Conservation (phyloP, 2,797 vertebrate genomes). For the Sus cebifrons region DNA sequence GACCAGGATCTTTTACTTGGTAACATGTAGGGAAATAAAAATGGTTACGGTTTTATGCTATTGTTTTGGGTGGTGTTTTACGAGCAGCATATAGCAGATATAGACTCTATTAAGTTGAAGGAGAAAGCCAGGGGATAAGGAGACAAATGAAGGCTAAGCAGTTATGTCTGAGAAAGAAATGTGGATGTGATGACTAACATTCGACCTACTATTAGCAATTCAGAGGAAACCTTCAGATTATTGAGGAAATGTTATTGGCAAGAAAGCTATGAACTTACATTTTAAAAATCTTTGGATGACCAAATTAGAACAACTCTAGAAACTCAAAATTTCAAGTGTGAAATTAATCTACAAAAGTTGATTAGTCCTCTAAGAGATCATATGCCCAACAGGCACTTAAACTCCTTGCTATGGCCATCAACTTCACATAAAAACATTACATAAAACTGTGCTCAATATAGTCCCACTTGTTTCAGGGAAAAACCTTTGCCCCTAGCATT, state of each 20-base stretch:
- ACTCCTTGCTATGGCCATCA: not conserved
- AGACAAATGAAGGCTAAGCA: not conserved
- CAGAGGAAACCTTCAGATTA: not conserved
- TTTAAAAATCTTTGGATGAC: not conserved
- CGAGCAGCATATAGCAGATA: not conserved
- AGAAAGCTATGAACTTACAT: not conserved
- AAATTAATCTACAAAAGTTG: not conserved
- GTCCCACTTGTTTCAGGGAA: too few species aligned
- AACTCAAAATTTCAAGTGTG: not conserved
- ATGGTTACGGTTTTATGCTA: not conserved
- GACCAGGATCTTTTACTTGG: not conserved
- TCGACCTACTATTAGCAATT: not conserved
- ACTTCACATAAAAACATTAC: not conserved
- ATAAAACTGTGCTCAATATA: not conserved
- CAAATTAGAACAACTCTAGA: not conserved
- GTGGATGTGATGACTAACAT: not conserved
- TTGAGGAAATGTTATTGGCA: not conserved
- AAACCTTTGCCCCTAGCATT: not conserved
- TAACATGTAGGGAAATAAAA: not conserved
- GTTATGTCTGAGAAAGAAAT: not conserved
- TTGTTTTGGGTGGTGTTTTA: not conserved
- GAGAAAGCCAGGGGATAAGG: not conserved
- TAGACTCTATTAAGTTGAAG: not conserved
- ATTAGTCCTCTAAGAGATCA: not conserved
- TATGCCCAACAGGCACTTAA: not conserved